phyloP scores from a whole-genome alignment of 2,797 vertebrate species.

The Eulemur rubriventer region DNA sequence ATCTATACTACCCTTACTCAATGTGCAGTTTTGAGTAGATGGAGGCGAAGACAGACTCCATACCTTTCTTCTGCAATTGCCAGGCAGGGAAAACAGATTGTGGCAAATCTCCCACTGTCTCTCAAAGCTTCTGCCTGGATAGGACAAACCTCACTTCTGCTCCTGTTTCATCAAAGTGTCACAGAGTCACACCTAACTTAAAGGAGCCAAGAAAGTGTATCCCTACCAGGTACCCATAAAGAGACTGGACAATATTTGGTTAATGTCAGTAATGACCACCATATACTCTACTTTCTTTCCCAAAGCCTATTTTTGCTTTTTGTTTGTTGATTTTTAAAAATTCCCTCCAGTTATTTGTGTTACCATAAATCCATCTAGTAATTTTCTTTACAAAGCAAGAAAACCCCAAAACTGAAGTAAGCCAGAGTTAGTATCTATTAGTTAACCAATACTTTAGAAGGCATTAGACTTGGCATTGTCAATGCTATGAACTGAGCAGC shows the following conservation, averaged over 20 bases:
- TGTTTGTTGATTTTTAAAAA: not conserved
- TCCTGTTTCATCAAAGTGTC: not conserved
- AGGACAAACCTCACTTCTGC: not conserved
- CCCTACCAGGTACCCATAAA: fast-evolving
- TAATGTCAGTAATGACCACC: not conserved
- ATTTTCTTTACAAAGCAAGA: constrained; percentile 1
- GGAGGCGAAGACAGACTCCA: not conserved
- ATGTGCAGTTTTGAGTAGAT: not conserved
- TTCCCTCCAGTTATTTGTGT: not conserved
- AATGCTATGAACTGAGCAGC: not conserved
- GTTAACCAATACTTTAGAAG: not conserved
- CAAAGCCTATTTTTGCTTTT: not conserved
- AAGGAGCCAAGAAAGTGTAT: not conserved
- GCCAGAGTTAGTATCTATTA: not conserved
- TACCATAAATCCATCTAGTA: not conserved
- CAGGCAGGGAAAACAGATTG: not conserved
- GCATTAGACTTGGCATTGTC: not conserved
- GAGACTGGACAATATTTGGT: not conserved
- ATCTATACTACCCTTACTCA: not conserved
- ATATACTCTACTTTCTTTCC: not conserved
- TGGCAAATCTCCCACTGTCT: not conserved
- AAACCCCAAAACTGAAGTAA: not conserved
- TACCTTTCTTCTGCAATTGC: not conserved
- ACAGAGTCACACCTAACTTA: not conserved
- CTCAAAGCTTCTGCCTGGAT: not conserved